phyloP scores from a whole-genome alignment of 2,113 vertebrate genomes.

The Ictidomys tridecemlineatus region DNA sequence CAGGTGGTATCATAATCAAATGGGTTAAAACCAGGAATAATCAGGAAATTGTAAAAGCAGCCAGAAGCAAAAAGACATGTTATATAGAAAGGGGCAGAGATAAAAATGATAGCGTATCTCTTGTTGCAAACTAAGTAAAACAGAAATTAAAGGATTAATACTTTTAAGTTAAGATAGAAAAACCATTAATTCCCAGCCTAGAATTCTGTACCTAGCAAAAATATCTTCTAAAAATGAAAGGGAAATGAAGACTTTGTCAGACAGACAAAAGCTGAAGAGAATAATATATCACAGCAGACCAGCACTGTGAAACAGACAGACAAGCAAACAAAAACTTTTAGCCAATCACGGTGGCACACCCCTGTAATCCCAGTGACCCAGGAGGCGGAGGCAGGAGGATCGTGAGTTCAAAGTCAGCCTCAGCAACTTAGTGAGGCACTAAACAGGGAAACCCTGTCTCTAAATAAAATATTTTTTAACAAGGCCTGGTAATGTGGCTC shows the following conservation, averaged over 20 bases:
- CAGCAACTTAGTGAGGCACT: no score
- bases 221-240: background rate
- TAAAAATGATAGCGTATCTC: background rate
- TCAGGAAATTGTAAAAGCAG: background rate
- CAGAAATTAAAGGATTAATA: background rate
- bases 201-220: slow-evolving; percentile 4
- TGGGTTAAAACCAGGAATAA: background rate
- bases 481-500: no score
- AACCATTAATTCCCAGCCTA: background rate
- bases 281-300: background rate
- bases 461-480: no score
- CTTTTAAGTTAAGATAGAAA: background rate
- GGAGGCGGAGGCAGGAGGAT: no score
- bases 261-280: background rate
- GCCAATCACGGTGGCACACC: no score
- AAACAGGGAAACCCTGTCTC: no score
- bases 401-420: no score
- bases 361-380: no score
- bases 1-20: background rate
- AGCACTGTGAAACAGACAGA: background rate
- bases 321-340: no score
- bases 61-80: background rate
- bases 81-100: background rate
- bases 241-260: background rate
- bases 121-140: slow-evolving; percentile 30